Evolutionary conservation across 1,140 invertebrate species (phyloP), one percentile per base, ranked within the genome.

Genomic region (Calephelis virginiensis): DNA sequence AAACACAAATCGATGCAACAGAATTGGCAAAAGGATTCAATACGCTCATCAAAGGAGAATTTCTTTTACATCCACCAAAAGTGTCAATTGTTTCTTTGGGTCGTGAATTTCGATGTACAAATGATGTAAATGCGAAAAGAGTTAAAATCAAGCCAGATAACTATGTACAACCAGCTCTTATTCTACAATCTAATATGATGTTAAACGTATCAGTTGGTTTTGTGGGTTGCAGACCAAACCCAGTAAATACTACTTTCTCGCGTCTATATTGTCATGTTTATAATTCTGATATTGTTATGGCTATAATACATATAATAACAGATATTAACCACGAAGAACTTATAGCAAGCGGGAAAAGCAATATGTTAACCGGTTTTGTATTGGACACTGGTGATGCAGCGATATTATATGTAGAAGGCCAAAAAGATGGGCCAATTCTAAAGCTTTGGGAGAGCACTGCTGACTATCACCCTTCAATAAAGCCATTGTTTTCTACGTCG

Each of bases 171-270:
- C 70, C 84, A 46, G 66, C 66, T 38, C 53, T 79, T 17, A 72
- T 90, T 38, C 71, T 89, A 67, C 47, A 80, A 63, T 75, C 86
- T 13, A 83, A 90, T 71, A 89, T 89, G 86, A 81, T 78, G 10
- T 71, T 90, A 66, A 75, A 83, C 56, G 71, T 82, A 45, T 82
- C 81, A 10, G 71, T 90, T n/a, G 86, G 86, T 9, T 67, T 86
- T 12, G 79, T 86, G 65, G 88, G 88, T 60, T 90, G 86, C 63
- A 81, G 72, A 67, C 74, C 83, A 53, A 70, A 66, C 9, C 72
- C 63, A 62, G 38, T 75, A 8, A 61, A 40, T 53, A 11, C 38
- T 10, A 73, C 75, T 70, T 88, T 79, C 68, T 81, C 82, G 7
- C 78, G 88, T 74, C 67, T 90, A n/a, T 86, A 72, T 45, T 81